Evolutionary conservation across 2,113 vertebrate genomes (phyloP), one percentile per base, ranked within the genome.

Genomic region (Murina feae): DNA sequence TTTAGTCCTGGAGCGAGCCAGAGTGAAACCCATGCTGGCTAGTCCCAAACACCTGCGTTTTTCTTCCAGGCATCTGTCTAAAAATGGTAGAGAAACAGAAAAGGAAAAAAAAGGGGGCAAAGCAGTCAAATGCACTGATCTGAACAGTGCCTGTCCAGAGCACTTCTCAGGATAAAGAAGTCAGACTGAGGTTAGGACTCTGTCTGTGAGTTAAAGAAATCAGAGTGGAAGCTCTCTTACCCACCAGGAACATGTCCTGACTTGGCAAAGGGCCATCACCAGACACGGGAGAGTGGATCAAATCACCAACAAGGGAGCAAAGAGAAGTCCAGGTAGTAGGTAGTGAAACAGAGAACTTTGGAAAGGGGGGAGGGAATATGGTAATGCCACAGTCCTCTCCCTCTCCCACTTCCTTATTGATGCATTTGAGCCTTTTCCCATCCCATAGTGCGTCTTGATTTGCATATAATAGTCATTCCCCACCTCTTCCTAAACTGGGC

Each of bases 151-250:
- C 47, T 65, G 7, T 39, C 53, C n/a, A 55, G 25, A 58, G 32
- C 30, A 80, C 28, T 35, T 78, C 32, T 17, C 2, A n/a, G 25
- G 79, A 18, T 32, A 53, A 53, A 69, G 23, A 63, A 25, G 37
- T 53, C 49, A 69, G 83, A 35, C 10, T 42, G 49, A 65, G 18
- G 4, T 84, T 44, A 55, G 9, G 7, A 42, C 5, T 9, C 30
- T 79, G 30, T 8, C 66, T 47, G 18, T 35, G 83, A 83, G n/a
- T 16, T 91, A 37, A 82, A 83, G 49, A 91, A 69, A 68, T 60
- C 14, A 69, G 53, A 63, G 37, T 1, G 2, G 30, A 72, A 72
- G 79, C 17, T 55, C 68, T 32, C 53, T 10, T 55, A 30, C 23
- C 35, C 25, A 32, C 71, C 6, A 42, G 25, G n/a, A 78, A 84